Base-by-base conservation (phyloP, 2,888 invertebrate species). In the Eupithecia pulchellata region DNA sequence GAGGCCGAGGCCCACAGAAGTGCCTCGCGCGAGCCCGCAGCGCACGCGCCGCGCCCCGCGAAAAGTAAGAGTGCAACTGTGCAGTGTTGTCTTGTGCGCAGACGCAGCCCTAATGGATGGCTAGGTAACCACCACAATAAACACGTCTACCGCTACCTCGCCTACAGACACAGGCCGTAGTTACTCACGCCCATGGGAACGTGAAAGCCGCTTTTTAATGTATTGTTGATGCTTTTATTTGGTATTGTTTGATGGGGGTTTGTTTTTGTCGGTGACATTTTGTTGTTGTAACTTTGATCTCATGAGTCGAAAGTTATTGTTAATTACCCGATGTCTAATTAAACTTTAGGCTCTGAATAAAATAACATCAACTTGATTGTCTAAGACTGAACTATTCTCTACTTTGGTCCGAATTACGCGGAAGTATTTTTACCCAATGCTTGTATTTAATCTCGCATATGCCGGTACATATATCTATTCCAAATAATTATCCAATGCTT, bases 21-120 rank as follows among this genome's bases (percentile, higher is more conserved):
- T 74, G 68, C 63, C 64, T 64, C 68, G 73, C 75, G 72, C 64
- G 69, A 64, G 73, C 71, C 64, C 34, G 52, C 70, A 75, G 75
- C 78, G 75, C 77, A 79, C 76, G 77, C 71, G 77, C 76, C n/a
- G n/a, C n/a, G n/a, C n/a, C n/a, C 29, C 69, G 68, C 79, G 79
- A 85, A 82, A 86, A 88, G 86, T 86, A 87, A 88, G 86, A 88
- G 85, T 80, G 79, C 76, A 81, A 86, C 86, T 78, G 85, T 86
- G 81, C 82, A 84, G 88, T 89, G 88, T 76, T 81, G 88, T 84
- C 82, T 77, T 80, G 84, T 86, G 77, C 78, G 77, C 75, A 75
- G 83, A 76, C 9, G 42, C 76, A 78, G 82, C 79, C 86, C 89
- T 87, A 84, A 90, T 90, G 90, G 89, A 90, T 90, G 90, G 90